Base-by-base conservation (phyloP, 1,140 invertebrate species). In the Bombyx mandarina region DNA sequence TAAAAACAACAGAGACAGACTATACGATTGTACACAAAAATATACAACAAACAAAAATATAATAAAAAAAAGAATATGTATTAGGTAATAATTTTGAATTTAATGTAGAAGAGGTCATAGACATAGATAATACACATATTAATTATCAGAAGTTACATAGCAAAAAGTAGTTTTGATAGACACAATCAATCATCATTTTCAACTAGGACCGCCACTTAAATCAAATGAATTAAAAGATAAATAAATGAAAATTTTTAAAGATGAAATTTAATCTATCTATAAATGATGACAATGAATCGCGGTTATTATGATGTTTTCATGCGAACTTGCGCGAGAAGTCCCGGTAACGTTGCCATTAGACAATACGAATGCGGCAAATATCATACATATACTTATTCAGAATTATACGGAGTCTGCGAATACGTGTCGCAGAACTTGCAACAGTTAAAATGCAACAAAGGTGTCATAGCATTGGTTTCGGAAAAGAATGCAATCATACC, bases 221-320 rank as follows among this genome's bases (percentile, higher is more conserved):
- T 47, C 6, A 12, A 47, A 10, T 7, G 9, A 47, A 47, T 6
- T 10, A 1, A 6, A 47, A 47, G 9, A 7, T 9, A 47, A 47
- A 6, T 10, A 47, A 2, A 7, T 47, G 45, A 4, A 8, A 6
- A 7, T 0, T 10, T 12, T 7, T 47, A 47, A 47, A 35, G 26
- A 35, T 35, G 26, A 35, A 35, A 35, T 35, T 35, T 35, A 35
- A 35, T 1, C 4, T 2, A 5, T 35, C 26, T 50, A 3, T 50
- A 50, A 49, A 9, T 44, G 46, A 80, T 81, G 77, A 86, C 78
- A 73, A 60, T 63, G 9, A 79, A 69, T 56, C 71, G 73, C 12
- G 80, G 83, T 52, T 86, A 82, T 59, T 84, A 84, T 50, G 81
- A 86, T 63, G 57, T 78, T 61, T 86, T 86, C 60, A 69, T 86